Evolutionary conservation across 1,140 invertebrate genomes (phyloP).

Genomic region (Charaxes varanes): DNA sequence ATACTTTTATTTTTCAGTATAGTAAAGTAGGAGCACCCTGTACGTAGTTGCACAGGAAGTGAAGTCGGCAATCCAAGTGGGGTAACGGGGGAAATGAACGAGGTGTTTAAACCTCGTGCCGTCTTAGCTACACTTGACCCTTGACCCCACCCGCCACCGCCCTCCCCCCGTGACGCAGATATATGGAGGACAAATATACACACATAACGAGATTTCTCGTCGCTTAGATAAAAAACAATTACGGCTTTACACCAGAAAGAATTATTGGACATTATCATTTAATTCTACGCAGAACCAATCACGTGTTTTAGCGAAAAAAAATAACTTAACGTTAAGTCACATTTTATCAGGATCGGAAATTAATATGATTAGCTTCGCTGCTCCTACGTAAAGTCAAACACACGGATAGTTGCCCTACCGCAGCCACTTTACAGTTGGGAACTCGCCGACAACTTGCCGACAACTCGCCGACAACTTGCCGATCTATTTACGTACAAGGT

Average conservation of each 20-base stretch:
- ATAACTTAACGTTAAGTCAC: too few species aligned
- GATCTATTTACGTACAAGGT: slow-evolving; percentile 25
- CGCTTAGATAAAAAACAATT: too few species aligned
- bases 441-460: slow-evolving; percentile 18
- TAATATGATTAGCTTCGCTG: slow-evolving; percentile 19
- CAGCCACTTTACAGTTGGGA: slow-evolving; percentile 19
- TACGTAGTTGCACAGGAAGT: slow-evolving; percentile 37
- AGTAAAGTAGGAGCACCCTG: slow-evolving; percentile 21
- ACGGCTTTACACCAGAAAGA: too few species aligned
- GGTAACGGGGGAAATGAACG: slow-evolving; percentile 37
- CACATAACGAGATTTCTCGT: slow-evolving; percentile 1
- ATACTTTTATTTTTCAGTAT: background rate
- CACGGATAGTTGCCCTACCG: slow-evolving; percentile 22
- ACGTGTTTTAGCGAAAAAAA: too few species aligned
- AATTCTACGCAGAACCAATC: too few species aligned
- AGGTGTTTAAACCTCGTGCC: slow-evolving; percentile 53
- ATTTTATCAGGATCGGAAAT: background rate
- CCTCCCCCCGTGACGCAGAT: slow-evolving; percentile 3
- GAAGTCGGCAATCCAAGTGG: slow-evolving; percentile 27
- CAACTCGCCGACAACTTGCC: slow-evolving; percentile 21
- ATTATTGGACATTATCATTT: too few species aligned
- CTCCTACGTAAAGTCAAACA: slow-evolving; percentile 18
- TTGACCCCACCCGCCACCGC: slow-evolving; percentile 23
- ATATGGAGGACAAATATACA: background rate
- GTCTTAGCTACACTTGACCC: slow-evolving; percentile 36